phyloP scores from a whole-genome alignment of 1,140 invertebrate species.

The Globodera ellingtonae region DNA sequence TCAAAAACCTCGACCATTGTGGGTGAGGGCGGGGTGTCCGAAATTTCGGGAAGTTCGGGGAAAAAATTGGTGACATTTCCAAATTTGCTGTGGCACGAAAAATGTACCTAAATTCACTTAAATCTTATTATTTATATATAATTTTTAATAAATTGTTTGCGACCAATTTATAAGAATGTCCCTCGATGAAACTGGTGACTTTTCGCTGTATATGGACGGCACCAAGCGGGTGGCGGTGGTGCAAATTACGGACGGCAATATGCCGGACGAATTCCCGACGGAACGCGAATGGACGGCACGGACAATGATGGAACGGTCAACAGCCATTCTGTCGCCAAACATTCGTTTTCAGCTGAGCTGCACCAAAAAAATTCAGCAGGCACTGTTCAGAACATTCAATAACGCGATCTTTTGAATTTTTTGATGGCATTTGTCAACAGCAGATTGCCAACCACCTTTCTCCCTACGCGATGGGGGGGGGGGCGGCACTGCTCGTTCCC shows the following conservation, averaged over 20 bases:
- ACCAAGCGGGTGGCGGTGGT: conserved; percentile 14
- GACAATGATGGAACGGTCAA: conserved; percentile 17
- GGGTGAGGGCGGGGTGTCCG: no score
- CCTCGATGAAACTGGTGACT: background rate
- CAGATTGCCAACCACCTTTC: no score
- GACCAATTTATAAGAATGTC: background rate
- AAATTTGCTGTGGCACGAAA: conserved; percentile 6
- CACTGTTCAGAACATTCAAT: background rate
- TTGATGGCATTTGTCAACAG: no score
- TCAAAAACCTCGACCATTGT: no score
- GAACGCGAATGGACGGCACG: conserved; percentile 18
- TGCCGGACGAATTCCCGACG: conserved; percentile 9
- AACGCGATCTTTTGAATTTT: no score
- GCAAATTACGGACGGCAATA: conserved; percentile 3
- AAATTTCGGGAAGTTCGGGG: no score
- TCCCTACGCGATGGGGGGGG: no score
- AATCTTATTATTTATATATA: no score
- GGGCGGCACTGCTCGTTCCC: no score
- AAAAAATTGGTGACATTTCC: background rate
- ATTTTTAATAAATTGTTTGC: background rate
- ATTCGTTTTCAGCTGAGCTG: conserved; percentile 18
- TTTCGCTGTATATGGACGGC: conserved; percentile 11
- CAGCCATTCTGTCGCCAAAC: conserved; percentile 25
- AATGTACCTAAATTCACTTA: no score
- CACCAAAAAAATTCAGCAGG: conserved; percentile 17